Evolutionary conservation across 2,888 invertebrate genomes (phyloP).

Genomic region (Campopleginae sp.): DNA sequence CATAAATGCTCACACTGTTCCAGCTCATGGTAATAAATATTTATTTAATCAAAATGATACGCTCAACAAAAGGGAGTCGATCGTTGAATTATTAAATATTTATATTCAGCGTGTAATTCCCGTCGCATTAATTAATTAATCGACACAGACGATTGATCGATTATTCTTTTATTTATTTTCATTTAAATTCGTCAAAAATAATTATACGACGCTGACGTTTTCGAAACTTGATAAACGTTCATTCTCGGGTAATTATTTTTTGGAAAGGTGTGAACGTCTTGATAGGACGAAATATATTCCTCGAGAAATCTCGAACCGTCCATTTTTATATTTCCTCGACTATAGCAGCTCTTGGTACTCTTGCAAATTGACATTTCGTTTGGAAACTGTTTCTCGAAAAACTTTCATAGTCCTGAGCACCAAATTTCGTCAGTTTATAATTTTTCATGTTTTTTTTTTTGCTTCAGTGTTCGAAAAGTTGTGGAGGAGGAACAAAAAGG

Average conservation of each 20-base stretch:
- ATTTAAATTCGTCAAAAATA: too few relatives aligned
- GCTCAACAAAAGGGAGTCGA: background rate
- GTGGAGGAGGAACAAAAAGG: conserved; percentile 95
- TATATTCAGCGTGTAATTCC: background rate
- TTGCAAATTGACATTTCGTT: background rate
- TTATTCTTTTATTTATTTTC: too few relatives aligned
- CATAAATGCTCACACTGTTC: background rate
- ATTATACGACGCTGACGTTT: too few relatives aligned
- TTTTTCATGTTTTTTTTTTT: background rate
- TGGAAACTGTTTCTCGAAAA: background rate
- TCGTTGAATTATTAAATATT: background rate
- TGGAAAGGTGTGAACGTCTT: too few relatives aligned
- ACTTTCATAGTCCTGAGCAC: background rate
- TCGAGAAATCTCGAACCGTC: too few relatives aligned
- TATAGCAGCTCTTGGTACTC: too few relatives aligned
- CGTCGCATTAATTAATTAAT: background rate
- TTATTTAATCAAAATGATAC: background rate
- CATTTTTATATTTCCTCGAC: too few relatives aligned
- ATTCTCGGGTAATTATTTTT: too few relatives aligned
- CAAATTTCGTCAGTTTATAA: background rate
- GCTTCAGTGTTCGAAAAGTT: conserved; percentile 93
- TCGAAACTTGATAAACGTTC: too few relatives aligned
- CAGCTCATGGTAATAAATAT: background rate
- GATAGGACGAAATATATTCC: too few relatives aligned
- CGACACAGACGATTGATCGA: background rate